Evolutionary conservation across 2,113 vertebrate genomes (phyloP).

Genomic region (Ornithorhynchus anatinus): DNA sequence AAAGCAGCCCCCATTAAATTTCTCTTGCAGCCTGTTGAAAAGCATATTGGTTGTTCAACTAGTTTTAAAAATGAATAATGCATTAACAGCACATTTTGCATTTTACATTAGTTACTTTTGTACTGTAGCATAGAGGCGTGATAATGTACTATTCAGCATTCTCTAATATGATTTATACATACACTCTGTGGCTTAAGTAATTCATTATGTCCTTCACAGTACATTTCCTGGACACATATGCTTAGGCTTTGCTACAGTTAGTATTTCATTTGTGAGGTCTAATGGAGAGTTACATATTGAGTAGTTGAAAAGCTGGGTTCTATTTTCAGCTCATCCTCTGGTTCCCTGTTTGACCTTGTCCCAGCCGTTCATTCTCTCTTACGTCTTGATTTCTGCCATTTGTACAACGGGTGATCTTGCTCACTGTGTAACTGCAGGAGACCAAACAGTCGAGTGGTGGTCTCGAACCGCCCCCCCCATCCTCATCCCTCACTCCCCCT

Average conservation of each 20-base stretch:
- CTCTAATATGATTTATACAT: constrained; percentile 63
- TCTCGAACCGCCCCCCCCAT: too few species aligned
- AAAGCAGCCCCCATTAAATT: constrained; percentile 36
- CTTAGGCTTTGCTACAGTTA: constrained; percentile 12
- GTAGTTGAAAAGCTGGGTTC: too few species aligned
- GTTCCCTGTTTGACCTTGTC: background rate
- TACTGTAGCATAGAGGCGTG: constrained; percentile 58
- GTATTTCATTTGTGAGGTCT: constrained; percentile 44
- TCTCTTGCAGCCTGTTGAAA: constrained; percentile 16
- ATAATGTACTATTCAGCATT: constrained; percentile 59
- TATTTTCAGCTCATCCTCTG: background rate
- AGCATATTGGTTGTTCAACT: constrained; percentile 29
- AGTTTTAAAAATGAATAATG: constrained; percentile 45
- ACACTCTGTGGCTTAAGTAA: constrained; percentile 52
- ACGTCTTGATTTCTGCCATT: background rate
- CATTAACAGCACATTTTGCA: constrained; percentile 60
- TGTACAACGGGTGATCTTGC: background rate
- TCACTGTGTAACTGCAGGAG: background rate
- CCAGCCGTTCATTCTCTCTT: too few species aligned
- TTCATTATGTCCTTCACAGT: constrained; percentile 58
- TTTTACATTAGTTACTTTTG: constrained; percentile 52
- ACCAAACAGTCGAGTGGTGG: too few species aligned
- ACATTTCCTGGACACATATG: constrained; percentile 53
- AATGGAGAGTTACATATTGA: constrained; percentile 10
- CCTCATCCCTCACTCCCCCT: too few species aligned